Percentiles rank a stretch among this genome's conserved stretches.
phyloP scores from a whole-genome alignment of 2,888 invertebrate genomes.

The Caenorhabditis sinica region DNA sequence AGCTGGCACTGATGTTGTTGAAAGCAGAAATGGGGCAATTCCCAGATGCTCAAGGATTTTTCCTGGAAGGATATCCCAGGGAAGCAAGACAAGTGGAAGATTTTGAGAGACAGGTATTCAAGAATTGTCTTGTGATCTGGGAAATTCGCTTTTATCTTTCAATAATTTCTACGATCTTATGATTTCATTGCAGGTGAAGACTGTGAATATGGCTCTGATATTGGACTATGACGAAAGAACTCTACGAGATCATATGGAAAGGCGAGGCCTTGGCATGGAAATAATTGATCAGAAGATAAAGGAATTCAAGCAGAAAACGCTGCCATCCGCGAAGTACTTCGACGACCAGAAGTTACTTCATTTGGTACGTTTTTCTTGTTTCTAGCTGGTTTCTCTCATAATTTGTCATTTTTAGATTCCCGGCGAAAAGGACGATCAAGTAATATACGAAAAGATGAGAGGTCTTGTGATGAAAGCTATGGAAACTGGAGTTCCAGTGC shows the following conservation, averaged over 20 bases:
- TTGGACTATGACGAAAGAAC: constrained; percentile 83
- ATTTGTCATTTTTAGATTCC: constrained; percentile 76
- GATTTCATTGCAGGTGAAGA: constrained; percentile 65
- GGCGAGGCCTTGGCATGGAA: constrained; percentile 77
- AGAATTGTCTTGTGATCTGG: not conserved
- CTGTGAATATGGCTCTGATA: constrained; percentile 83
- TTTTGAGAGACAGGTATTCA: constrained; percentile 82
- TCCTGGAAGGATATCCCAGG: constrained; percentile 83
- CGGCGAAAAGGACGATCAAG: constrained; percentile 82
- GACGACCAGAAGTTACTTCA: constrained; percentile 83
- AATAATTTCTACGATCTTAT: not conserved
- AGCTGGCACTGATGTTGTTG: constrained; percentile 81
- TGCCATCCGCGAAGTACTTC: constrained; percentile 84
- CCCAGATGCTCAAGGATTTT: constrained; percentile 77
- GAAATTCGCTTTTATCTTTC: not conserved
- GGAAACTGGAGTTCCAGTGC: constrained; percentile 73
- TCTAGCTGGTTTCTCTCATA: not conserved
- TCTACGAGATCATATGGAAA: constrained; percentile 82
- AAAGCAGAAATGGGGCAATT: constrained; percentile 83
- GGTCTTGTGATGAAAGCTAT: constrained; percentile 78
- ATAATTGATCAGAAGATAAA: constrained; percentile 75
- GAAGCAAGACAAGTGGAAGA: constrained; percentile 83
- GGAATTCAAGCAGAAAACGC: constrained; percentile 83
- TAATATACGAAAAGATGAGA: constrained; percentile 81
- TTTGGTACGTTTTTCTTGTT: constrained; percentile 71